Evolutionary conservation across 1,140 invertebrate species (phyloP).

Genomic region (Hyposmocoma kahamanoa): DNA sequence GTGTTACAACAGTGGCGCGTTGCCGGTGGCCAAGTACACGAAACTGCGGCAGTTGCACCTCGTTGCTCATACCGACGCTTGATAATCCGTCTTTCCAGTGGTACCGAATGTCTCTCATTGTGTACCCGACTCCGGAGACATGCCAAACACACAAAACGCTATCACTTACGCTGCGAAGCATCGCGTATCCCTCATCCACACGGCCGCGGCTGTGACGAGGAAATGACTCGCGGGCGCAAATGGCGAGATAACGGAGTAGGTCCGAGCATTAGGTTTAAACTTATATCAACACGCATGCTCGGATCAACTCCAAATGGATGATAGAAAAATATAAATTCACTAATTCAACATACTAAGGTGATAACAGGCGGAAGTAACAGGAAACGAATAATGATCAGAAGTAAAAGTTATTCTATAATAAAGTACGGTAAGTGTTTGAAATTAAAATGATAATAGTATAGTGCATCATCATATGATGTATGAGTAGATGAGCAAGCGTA

Average conservation of each 20-base stretch:
- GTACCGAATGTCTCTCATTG: slow-evolving; percentile 97
- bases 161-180: slow-evolving; percentile 73
- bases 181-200: slow-evolving; percentile 40
- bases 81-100: slow-evolving; percentile 92
- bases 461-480: too few relatives aligned
- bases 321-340: slow-evolving; percentile 64
- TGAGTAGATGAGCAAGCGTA: too few relatives aligned
- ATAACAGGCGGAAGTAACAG: slow-evolving; percentile 10
- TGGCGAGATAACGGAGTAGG: slow-evolving; percentile 72
- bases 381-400: neutral
- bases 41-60: slow-evolving; percentile 95
- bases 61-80: slow-evolving; percentile 92
- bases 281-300: slow-evolving; percentile 11
- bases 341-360: slow-evolving; percentile 36
- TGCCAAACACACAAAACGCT: slow-evolving; percentile 76
- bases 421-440: too few relatives aligned
- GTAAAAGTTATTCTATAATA: too few relatives aligned
- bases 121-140: slow-evolving; percentile 91
- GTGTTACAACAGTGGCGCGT: slow-evolving; percentile 91
- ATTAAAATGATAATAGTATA: too few relatives aligned
- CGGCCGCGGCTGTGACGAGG: slow-evolving; percentile 36
- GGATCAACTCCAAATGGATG: slow-evolving; percentile 46
- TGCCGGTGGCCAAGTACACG: slow-evolving; percentile 94
- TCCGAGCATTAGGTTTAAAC: slow-evolving; percentile 30
- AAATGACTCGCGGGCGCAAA: slow-evolving; percentile 37